phyloP scores from a whole-genome alignment of 2,797 vertebrate genomes.

The Gallirallus australis region DNA sequence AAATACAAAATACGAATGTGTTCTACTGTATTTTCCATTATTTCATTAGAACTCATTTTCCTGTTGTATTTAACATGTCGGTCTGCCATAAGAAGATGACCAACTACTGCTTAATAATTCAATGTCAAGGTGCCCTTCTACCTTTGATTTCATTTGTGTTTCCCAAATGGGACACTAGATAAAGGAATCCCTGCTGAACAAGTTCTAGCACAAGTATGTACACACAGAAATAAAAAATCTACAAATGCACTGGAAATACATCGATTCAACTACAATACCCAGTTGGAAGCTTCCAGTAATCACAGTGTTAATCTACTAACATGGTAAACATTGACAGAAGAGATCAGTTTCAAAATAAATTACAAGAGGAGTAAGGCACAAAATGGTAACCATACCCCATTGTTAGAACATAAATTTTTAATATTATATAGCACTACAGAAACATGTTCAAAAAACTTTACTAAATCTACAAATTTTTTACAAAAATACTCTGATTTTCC shows the following conservation, averaged over 20 bases:
- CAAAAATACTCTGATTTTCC: not conserved
- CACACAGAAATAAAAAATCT: not conserved
- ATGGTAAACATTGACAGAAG: not conserved
- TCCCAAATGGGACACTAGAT: not conserved
- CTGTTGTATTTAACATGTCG: not conserved
- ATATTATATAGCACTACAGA: not conserved
- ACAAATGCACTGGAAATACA: not conserved
- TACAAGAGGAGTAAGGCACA: not conserved
- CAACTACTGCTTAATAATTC: accelerated
- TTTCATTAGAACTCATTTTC: not conserved
- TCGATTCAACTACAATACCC: not conserved
- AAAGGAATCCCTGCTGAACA: not conserved
- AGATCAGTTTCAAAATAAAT: not conserved
- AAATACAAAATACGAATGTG: not conserved
- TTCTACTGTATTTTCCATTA: not conserved
- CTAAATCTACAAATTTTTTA: not conserved
- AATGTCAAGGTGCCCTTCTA: not conserved
- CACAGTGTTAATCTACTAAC: not conserved
- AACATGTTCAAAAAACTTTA: not conserved
- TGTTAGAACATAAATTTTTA: not conserved
- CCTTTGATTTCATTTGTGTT: not conserved
- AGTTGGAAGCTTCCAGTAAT: not conserved
- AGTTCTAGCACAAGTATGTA: not conserved
- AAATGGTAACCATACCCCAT: not conserved
- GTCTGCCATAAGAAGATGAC: not conserved